These are phyloP conservation scores for Thamnophis sirtalis DNA, from an alignment of 2,113 vertebrate genomes.

Conservation along the genomic window DNA sequence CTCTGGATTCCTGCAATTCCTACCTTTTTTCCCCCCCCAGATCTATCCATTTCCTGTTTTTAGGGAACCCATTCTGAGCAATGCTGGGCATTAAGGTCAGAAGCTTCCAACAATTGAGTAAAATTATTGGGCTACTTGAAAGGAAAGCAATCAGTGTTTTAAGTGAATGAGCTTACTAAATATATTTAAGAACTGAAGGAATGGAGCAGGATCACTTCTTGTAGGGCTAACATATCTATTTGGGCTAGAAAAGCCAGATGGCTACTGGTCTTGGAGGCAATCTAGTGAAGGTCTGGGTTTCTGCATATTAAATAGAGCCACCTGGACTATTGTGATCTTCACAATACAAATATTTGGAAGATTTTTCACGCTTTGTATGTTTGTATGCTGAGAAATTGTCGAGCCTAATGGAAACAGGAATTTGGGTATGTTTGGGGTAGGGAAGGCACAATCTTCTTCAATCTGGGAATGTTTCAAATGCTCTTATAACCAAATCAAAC, in stretches of 20 bases:
- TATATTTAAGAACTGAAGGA: background rate
- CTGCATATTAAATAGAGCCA: background rate
- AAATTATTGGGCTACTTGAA: background rate
- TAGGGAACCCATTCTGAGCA: background rate
- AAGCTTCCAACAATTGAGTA: background rate
- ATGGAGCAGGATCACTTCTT: background rate
- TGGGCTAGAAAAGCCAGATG: background rate
- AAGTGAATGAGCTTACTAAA: background rate
- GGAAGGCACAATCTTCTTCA: background rate
- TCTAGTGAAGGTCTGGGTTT: background rate
- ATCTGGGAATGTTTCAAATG: background rate
- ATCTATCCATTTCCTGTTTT: background rate
- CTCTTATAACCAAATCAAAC: background rate
- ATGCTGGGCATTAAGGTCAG: background rate
- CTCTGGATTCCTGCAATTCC: background rate
- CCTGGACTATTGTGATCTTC: background rate
- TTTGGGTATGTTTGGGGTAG: background rate
- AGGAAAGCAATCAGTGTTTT: background rate
- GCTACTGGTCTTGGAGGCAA: background rate
- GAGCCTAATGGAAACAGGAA: background rate
- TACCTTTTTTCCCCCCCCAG: background rate
- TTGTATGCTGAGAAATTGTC: background rate
- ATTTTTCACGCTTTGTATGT: background rate
- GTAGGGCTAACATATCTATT: background rate
- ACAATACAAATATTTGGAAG: background rate